Percentiles rank a stretch among this genome's conserved stretches.
These are phyloP conservation scores for Sturnus vulgaris DNA, from an alignment of 2,113 vertebrate genomes.

Conservation along the genomic window DNA sequence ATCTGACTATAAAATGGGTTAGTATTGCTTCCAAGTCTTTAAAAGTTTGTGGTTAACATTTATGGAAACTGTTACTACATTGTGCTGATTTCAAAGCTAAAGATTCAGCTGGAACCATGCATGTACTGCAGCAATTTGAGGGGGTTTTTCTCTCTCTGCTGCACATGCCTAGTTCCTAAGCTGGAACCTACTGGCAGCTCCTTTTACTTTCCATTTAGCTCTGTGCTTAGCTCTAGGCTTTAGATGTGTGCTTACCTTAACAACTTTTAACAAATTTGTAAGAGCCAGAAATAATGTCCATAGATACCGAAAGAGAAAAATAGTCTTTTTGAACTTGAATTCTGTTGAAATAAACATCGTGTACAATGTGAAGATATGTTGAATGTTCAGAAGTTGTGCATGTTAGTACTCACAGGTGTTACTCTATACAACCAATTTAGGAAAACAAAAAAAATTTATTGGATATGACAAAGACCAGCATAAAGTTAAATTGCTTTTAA, in stretches of 20 bases:
- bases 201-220: neutral
- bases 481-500: neutral
- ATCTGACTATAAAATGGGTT: neutral
- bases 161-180: neutral
- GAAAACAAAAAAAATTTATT: neutral
- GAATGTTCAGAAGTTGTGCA: neutral
- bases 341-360: neutral
- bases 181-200: neutral
- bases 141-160: neutral
- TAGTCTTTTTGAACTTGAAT: neutral
- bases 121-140: neutral
- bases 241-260: neutral
- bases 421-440: neutral
- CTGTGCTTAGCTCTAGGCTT: neutral
- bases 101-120: rapidly evolving
- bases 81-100: neutral
- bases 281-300: neutral
- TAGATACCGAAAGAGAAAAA: neutral
- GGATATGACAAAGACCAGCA: neutral
- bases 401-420: neutral
- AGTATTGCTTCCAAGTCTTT: neutral
- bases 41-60: neutral
- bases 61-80: neutral
- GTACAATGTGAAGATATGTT: neutral
- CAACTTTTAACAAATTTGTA: neutral